phyloP scores from a whole-genome alignment of 2,113 vertebrate genomes.

The Marmota monax region DNA sequence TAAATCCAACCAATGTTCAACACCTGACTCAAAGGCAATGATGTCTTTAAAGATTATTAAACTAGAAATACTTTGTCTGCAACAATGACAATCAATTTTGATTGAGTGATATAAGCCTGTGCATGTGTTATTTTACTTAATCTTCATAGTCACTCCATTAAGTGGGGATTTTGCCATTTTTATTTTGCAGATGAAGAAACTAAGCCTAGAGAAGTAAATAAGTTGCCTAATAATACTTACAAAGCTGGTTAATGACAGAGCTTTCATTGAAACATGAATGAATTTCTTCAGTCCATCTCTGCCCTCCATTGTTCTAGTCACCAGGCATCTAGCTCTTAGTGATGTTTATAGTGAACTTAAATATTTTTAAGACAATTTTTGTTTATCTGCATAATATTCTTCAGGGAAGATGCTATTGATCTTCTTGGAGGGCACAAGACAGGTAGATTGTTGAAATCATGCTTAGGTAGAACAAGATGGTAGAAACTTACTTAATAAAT shows the following conservation, averaged over 20 bases:
- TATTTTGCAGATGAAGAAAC: background rate
- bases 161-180: background rate
- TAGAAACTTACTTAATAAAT: background rate
- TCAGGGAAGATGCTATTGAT: background rate
- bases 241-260: background rate
- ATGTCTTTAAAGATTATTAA: background rate
- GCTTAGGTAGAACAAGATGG: background rate
- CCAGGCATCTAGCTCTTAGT: background rate
- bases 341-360: background rate
- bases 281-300: background rate
- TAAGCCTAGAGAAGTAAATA: background rate
- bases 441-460: background rate
- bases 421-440: background rate
- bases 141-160: background rate
- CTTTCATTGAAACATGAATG: background rate
- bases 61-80: background rate
- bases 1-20: background rate
- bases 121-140: too few relatives aligned
- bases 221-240: background rate
- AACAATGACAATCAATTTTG: background rate
- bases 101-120: background rate
- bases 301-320: accelerated
- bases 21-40: background rate
- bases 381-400: background rate
- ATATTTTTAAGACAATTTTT: background rate